Evolutionary conservation across 2,797 vertebrate species (phyloP), one percentile per base, ranked within the genome.

Genomic region (Smutsia temminckii): DNA sequence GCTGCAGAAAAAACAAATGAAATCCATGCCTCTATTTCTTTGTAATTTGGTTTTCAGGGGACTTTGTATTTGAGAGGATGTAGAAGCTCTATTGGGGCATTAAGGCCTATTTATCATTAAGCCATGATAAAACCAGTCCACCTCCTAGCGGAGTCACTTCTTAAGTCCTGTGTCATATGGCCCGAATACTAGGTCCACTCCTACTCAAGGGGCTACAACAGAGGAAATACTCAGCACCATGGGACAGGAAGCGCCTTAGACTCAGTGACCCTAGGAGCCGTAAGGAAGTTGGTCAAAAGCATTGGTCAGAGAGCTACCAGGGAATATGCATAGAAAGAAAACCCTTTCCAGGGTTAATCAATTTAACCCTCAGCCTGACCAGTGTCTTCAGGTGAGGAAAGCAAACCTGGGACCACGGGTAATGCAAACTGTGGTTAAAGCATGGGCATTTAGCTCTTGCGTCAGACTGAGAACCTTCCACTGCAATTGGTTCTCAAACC

Each of bases 271-370:
- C 32, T 27, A 6, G 13, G 10, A 40, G 37, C 40, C 37, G 11
- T 8, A 79, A 93, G 81, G 91, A 89, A 55, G 25, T 75, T 77
- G 40, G n/a, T 77, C 78, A 80, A 86, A 17, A 69, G 29, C 18
- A 42, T 77, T 55, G 32, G 25, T 80, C 34, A 88, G 81, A 88
- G 71, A 71, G 16, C 21, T 49, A 46, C 27, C 53, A 68, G 32
- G 72, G 51, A 61, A 55, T 16, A 68, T 2, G 14, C 37, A n/a
- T 3, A 37, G 18, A 61, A 37, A 69, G 4, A 51, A 71, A 49
- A 8, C 9, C 5, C 23, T 78, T 80, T 21, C 74, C 63, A 42
- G 51, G 13, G 4, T 34, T 75, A n/a, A 57, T 69, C 37, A 92
- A 32, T 3, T 18, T 7, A 79, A n/a, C 20, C 40, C n/a, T 72